These are phyloP conservation scores for Dichetophora obliterata DNA, from an alignment of 2,888 invertebrate species.

Conservation along the genomic window DNA sequence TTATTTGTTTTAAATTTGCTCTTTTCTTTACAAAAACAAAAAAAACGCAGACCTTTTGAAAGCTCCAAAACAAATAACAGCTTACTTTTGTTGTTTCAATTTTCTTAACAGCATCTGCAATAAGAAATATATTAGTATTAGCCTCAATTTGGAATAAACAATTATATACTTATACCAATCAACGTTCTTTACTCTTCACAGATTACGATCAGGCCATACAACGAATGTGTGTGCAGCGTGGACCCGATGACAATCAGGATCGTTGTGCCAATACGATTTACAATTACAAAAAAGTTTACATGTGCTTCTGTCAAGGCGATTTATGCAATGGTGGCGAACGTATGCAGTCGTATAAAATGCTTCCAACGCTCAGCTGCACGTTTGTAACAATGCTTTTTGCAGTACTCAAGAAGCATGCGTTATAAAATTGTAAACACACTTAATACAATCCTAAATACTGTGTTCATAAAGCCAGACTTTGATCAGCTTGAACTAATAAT, in stretches of 20 bases:
- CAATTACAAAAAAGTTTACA: constrained; percentile 85
- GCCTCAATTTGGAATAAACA: too few species aligned
- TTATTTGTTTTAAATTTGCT: too few species aligned
- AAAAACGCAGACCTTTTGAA: too few species aligned
- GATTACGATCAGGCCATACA: constrained; percentile 91
- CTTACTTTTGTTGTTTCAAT: too few species aligned
- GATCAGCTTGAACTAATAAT: neutral
- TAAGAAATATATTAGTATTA: too few species aligned
- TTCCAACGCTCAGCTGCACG: neutral
- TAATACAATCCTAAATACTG: too few species aligned
- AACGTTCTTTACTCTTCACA: constrained; percentile 59
- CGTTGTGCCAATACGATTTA: constrained; percentile 88
- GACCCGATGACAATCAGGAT: constrained; percentile 90
- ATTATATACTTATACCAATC: neutral
- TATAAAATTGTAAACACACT: too few species aligned
- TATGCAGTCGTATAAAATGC: neutral
- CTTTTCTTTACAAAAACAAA: too few species aligned
- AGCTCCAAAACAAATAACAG: too few species aligned
- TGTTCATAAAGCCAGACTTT: neutral
- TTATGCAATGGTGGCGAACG: constrained; percentile 77
- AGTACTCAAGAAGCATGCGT: neutral
- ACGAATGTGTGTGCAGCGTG: constrained; percentile 86
- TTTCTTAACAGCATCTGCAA: too few species aligned
- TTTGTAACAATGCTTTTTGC: neutral
- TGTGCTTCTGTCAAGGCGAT: constrained; percentile 93